Evolutionary conservation across 2,113 vertebrate species (phyloP).

Genomic region (Myrmecophaga tridactyla): DNA sequence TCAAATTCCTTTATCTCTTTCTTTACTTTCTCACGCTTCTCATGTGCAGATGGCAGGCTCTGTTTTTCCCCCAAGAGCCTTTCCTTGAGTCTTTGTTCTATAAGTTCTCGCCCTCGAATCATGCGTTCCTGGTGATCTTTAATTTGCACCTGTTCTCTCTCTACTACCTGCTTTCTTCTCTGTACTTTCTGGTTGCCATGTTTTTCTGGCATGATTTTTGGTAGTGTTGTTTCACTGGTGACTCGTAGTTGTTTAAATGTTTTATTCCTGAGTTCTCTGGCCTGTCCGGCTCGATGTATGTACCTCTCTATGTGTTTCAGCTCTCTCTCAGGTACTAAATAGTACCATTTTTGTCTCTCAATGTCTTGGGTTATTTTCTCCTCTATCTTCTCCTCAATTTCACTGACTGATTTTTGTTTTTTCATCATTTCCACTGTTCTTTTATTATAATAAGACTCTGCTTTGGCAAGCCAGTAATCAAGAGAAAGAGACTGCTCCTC

Average conservation of each 20-base stretch:
- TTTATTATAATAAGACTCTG: conserved; percentile 56
- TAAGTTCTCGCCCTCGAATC: conserved; percentile 44
- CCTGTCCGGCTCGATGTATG: neutral
- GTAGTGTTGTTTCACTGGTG: neutral
- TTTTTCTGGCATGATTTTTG: neutral
- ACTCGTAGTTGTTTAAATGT: neutral
- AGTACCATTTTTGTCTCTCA: neutral
- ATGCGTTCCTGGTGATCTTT: conserved; percentile 55
- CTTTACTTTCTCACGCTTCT: neutral
- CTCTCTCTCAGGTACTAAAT: conserved; percentile 30
- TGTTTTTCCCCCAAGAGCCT: conserved; percentile 12
- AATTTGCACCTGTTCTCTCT: conserved; percentile 53
- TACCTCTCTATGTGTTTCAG: conserved; percentile 40
- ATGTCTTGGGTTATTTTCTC: neutral
- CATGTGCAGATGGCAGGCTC: neutral
- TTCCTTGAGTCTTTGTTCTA: conserved; percentile 44
- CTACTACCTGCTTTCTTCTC: conserved; percentile 4
- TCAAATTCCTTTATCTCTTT: conserved; percentile 23
- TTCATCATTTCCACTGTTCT: neutral
- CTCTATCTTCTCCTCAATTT: conserved; percentile 19
- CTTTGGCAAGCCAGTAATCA: conserved; percentile 60
- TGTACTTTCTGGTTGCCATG: neutral
- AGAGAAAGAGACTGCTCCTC: conserved; percentile 56
- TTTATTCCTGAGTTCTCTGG: neutral
- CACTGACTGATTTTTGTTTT: neutral